phyloP scores from a whole-genome alignment of 2,113 vertebrate species.

The Gadus macrocephalus region DNA sequence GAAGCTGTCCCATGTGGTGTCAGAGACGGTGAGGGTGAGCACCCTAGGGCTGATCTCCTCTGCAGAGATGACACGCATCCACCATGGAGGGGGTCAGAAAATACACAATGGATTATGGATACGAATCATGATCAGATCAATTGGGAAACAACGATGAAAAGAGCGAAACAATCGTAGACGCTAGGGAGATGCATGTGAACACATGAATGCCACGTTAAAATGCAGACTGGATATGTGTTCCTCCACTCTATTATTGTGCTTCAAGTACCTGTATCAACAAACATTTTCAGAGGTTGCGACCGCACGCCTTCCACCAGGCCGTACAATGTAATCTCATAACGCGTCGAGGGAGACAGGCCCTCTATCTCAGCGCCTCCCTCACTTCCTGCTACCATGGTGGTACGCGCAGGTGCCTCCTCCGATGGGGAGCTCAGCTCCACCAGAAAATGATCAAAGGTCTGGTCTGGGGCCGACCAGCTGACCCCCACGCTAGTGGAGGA shows the following conservation, averaged over 20 bases:
- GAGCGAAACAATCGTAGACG: neutral
- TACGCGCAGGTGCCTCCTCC: neutral
- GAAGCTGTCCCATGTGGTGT: conserved; percentile 85
- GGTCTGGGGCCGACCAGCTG: conserved; percentile 43
- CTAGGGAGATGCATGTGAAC: neutral
- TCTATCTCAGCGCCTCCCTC: conserved; percentile 44
- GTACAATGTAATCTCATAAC: conserved; percentile 56
- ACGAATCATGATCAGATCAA: neutral
- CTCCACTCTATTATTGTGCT: neutral
- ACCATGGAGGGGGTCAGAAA: conserved; percentile 43
- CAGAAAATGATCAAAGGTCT: conserved; percentile 46
- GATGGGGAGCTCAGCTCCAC: conserved; percentile 51
- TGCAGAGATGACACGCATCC: conserved; percentile 73
- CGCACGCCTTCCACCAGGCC: conserved; percentile 55
- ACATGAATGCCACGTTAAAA: neutral
- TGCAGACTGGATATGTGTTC: neutral
- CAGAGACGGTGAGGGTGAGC: conserved; percentile 72
- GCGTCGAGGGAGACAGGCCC: conserved; percentile 50
- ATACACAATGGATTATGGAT: conserved; percentile 13
- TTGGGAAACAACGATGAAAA: neutral
- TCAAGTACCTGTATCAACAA: conserved; percentile 65
- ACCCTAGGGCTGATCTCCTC: conserved; percentile 74
- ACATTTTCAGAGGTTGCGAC: conserved; percentile 51
- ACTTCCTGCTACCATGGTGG: conserved; percentile 49
- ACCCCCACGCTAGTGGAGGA: conserved; percentile 44